phyloP scores from a whole-genome alignment of 2,797 vertebrate species.

The Clarias pachynema region DNA sequence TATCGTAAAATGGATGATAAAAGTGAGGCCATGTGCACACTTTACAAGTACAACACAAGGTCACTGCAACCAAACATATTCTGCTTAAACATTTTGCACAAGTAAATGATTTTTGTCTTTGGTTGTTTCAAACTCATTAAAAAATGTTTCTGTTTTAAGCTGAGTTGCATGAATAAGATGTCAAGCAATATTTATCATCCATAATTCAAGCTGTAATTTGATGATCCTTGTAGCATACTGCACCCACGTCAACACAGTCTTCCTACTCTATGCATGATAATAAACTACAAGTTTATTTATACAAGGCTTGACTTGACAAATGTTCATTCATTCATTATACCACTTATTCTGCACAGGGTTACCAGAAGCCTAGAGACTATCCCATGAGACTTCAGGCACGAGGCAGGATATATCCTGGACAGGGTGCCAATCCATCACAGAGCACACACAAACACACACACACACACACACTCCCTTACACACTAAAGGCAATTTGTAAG shows the following conservation, averaged over 20 bases:
- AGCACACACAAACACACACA: no score
- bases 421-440: no score
- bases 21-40: slow-evolving; percentile 60
- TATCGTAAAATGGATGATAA: slow-evolving; percentile 72
- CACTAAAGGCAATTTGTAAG: no score
- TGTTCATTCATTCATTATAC: no score
- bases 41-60: slow-evolving; percentile 71
- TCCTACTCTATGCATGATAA: background rate
- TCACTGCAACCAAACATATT: slow-evolving; percentile 56
- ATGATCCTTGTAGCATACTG: background rate
- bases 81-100: slow-evolving; percentile 26
- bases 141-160: background rate
- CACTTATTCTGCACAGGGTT: no score
- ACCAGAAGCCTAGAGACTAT: no score
- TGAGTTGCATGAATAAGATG: background rate
- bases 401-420: no score
- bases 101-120: background rate
- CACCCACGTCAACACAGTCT: background rate
- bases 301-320: background rate
- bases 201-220: slow-evolving; percentile 26
- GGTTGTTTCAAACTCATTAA: background rate
- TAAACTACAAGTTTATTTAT: slow-evolving; percentile 2
- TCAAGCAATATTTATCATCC: slow-evolving; percentile 9
- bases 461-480: no score
- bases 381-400: no score